phyloP scores from a whole-genome alignment of 92 coral and sea anemone species.

The Umimayanthus chanpuru region DNA sequence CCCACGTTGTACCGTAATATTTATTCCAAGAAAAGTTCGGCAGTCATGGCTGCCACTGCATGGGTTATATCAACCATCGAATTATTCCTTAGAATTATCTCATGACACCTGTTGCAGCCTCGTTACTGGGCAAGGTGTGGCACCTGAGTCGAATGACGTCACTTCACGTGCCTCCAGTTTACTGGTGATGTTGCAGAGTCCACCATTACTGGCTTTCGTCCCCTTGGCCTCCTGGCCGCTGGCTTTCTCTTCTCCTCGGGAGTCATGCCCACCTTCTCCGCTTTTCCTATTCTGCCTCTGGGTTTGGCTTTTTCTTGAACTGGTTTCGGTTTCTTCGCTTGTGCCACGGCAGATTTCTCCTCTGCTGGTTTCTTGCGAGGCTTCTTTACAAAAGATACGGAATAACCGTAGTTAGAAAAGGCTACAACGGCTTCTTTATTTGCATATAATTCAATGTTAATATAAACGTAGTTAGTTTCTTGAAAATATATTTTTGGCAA shows the following conservation, averaged over 20 bases:
- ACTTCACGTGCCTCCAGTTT: slow-evolving; percentile 23
- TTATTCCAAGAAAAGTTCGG: too few relatives aligned
- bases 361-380: slow-evolving; percentile 30
- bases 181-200: slow-evolving; percentile 67
- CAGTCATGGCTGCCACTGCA: too few relatives aligned
- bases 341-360: slow-evolving; percentile 1
- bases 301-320: slow-evolving; percentile 12
- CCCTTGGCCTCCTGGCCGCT: slow-evolving; percentile 16
- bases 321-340: slow-evolving; percentile 7
- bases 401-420: not conserved
- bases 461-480: too few relatives aligned
- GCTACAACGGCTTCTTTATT: not conserved
- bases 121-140: not conserved
- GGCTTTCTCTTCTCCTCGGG: slow-evolving; percentile 28
- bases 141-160: not conserved
- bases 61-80: too few relatives aligned
- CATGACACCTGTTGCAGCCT: not conserved
- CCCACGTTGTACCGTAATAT: too few relatives aligned
- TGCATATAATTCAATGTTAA: too few relatives aligned
- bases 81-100: not conserved
- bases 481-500: too few relatives aligned
- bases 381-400: not conserved
- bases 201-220: slow-evolving; percentile 49
- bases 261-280: not conserved
- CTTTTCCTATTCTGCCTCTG: not conserved